Evolutionary conservation across 2,797 vertebrate species (phyloP), one percentile per base, ranked within the genome.

Genomic region (Lateolabrax maculatus): DNA sequence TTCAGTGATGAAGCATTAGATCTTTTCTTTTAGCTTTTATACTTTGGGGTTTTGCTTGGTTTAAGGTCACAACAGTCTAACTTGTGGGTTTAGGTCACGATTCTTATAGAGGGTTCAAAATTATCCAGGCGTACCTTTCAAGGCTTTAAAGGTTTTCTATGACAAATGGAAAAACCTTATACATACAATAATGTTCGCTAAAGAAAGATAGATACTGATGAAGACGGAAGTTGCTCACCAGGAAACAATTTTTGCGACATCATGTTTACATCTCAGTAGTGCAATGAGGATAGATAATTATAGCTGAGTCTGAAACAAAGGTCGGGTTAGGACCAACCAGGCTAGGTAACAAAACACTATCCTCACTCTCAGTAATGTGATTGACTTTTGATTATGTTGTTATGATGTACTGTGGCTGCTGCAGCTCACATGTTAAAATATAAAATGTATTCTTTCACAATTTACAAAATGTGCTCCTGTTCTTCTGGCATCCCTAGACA

Each of bases 341-440:
- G 16, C 5, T 5, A 37, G 34, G 46, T 55, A 70, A 68, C 67
- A 66, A 79, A 79, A 81, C 44, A 39, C 37, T 25, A 6, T 34
- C 5, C 44, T 84, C 75, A 61, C 61, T 72, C 39, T 55, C 56
- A 27, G 29, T 79, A 71, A 87, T 80, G 49, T 83, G 25, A 85
- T 46, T 79, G 60, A 81, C 57, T 79, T 67, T 36, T 57, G 70
- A 74, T 77, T 49, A 80, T 19, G 6, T 25, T 70, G 37, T 64
- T 65, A 69, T 18, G 25, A 67, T 37, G 48, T 44, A 43, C 79
- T 68, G 25, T 37, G 62, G 70, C 61, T 65, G 48, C 36, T 48
- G 37, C 58, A 68, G 74, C 64, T 75, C 61, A 66, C 49, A 71
- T 15, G 27, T 43, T 66, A 25, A 71, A 34, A 43, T 43, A 62